Conservation (phyloP, 2,113 vertebrate genomes). For the Ceratotherium simum region DNA sequence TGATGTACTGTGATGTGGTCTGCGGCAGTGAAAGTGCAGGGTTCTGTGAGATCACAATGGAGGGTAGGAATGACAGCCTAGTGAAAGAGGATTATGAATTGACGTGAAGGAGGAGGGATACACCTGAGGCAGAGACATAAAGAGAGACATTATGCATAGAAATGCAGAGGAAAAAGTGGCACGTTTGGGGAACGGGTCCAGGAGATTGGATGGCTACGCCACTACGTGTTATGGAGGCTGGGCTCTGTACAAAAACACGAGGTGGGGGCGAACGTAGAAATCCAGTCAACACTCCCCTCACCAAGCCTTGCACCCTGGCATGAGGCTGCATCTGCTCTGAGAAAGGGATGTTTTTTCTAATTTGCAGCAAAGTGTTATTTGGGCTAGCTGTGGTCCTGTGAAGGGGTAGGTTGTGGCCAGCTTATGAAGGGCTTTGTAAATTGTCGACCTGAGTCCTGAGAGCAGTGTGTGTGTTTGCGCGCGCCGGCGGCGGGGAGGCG, state of each 20-base stretch:
- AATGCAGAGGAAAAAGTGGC: not conserved
- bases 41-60: not conserved
- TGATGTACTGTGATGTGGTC: not conserved
- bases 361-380: not conserved
- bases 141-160: fast-evolving
- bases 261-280: not conserved
- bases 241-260: not conserved
- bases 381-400: not conserved
- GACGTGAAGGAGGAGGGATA: not conserved
- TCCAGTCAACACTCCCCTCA: not conserved
- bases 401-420: not conserved
- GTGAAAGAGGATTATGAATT: not conserved
- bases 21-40: not conserved
- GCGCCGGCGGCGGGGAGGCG: too few species aligned
- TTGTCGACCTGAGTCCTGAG: not conserved
- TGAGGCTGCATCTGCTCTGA: not conserved
- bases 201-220: too few species aligned
- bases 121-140: too few species aligned
- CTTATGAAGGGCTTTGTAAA: not conserved
- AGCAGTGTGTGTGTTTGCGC: not conserved
- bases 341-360: not conserved
- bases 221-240: too few species aligned
- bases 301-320: not conserved
- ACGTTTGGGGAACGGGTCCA: not conserved
- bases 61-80: not conserved